A percentile compares a stretch with the other conserved stretches of the same genome.
These are phyloP conservation scores for Psittacus erithacus DNA, from an alignment of 2,113 vertebrate genomes.

Conservation along the genomic window DNA sequence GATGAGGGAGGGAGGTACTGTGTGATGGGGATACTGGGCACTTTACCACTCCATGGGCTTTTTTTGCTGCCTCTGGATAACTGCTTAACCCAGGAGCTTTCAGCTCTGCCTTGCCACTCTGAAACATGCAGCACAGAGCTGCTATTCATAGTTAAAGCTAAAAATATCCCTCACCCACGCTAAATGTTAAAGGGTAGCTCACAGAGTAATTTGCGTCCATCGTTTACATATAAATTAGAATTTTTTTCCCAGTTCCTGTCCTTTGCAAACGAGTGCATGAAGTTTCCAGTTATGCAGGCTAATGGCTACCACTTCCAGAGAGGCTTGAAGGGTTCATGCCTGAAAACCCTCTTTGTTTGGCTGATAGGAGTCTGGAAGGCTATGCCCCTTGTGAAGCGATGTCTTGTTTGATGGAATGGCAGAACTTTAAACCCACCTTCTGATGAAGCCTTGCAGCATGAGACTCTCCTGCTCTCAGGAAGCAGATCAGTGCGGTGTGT, in stretches of 20 bases:
- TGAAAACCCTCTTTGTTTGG: not conserved
- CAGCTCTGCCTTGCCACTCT: not conserved
- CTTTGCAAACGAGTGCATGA: constrained; percentile 3
- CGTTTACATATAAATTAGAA: constrained; percentile 57
- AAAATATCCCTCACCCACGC: constrained; percentile 15
- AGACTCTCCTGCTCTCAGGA: not conserved
- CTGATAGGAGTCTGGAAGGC: not conserved
- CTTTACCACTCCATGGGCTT: not conserved
- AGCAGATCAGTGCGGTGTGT: not conserved
- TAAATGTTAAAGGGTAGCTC: constrained; percentile 43
- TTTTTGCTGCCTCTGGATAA: not conserved
- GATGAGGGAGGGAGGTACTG: not conserved
- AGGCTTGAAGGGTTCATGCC: not conserved
- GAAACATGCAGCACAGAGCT: not conserved
- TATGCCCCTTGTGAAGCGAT: not conserved
- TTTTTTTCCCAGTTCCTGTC: not conserved
- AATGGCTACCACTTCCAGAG: not conserved
- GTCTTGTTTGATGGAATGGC: not conserved
- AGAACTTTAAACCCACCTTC: not conserved
- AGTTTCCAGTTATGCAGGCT: not conserved
- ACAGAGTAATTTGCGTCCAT: not conserved
- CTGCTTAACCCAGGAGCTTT: not conserved
- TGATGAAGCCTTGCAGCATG: not conserved
- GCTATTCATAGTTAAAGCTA: not conserved
- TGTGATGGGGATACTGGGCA: not conserved